Base-by-base conservation (phyloP, 1,140 invertebrate species). In the Drosophila elegans region DNA sequence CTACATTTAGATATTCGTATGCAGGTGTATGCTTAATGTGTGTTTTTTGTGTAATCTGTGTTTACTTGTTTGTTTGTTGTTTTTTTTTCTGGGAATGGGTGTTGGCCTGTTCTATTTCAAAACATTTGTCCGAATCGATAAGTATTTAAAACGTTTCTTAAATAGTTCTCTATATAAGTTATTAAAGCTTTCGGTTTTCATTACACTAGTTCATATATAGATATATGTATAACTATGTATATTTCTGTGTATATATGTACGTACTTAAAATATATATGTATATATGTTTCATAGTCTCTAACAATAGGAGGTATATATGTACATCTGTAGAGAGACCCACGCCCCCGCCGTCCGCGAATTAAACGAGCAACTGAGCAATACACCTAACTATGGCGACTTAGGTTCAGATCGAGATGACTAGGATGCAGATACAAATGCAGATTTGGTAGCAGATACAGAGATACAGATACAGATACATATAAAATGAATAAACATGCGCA, bases 121-220 rank as follows among this genome's bases (percentile, higher is more conserved):
- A 67, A 67, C 66, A 74, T 57, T 71, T 46, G 61, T 66, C 57
- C 68, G 71, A 64, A 62, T 84, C 74, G 71, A 69, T 73, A 73
- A 82, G 68, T 88, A 86, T 77, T 88, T 88, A 91, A 91, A 91
- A 91, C 74, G 62, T 82, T 74, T 85, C 89, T 81, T 91, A 85
- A 85, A 85, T 88, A 86, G 69, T 78, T 81, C 54, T 89, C 71
- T 89, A 91, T 91, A 91, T 91, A 91, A 80, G 83, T 80, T 91
- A 91, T 91, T 91, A 91, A 91, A 91, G 90, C 90, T 91, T 91
- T 91, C 90, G 82, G 89, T 89, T 91, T 91, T 91, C 90, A 91
- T 91, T 89, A 91, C 66, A 73, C 83, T 91, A 91, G 76, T 73
- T 78, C 46, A 86, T 80, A 71, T 67, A 68, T 56, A 76, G 66